Conservation (phyloP, 2,888 invertebrate species). For the Morinoia aosen region DNA sequence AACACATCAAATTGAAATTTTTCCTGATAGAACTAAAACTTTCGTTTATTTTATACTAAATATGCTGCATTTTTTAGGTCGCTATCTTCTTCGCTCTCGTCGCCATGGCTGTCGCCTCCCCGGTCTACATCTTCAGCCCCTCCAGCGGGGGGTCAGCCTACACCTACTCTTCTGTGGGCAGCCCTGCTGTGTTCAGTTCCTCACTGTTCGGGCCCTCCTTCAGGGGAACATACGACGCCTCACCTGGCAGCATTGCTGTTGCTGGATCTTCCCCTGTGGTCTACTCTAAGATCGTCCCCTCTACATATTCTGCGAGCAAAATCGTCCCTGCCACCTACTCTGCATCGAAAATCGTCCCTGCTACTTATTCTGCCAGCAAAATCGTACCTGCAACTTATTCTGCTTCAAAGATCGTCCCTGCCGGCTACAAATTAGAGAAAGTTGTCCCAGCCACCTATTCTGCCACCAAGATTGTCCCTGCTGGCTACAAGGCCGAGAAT, state of each 20-base stretch:
- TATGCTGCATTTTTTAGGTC: neutral
- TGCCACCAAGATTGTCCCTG: neutral
- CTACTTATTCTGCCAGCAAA: neutral
- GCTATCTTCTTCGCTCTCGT: constrained; percentile 24
- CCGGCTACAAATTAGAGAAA: neutral
- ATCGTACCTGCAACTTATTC: neutral
- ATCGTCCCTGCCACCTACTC: neutral
- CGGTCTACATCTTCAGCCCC: neutral
- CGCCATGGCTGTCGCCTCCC: neutral
- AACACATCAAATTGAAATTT: no score
- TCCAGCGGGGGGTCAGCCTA: neutral
- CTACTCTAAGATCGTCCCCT: neutral
- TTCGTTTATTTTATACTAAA: neutral
- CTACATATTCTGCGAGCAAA: neutral
- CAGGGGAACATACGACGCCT: no score
- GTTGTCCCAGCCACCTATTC: neutral
- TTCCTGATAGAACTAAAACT: no score
- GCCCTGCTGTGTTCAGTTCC: neutral
- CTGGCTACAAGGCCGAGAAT: neutral
- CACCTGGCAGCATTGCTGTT: no score
- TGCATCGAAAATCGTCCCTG: neutral
- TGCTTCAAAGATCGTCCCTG: no score
- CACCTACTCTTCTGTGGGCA: neutral
- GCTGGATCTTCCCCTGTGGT: no score
- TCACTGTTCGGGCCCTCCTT: neutral